A percentile compares a stretch with the other conserved stretches of the same genome.
Conservation (phyloP, 2,113 vertebrate genomes). For the Bos indicus region DNA sequence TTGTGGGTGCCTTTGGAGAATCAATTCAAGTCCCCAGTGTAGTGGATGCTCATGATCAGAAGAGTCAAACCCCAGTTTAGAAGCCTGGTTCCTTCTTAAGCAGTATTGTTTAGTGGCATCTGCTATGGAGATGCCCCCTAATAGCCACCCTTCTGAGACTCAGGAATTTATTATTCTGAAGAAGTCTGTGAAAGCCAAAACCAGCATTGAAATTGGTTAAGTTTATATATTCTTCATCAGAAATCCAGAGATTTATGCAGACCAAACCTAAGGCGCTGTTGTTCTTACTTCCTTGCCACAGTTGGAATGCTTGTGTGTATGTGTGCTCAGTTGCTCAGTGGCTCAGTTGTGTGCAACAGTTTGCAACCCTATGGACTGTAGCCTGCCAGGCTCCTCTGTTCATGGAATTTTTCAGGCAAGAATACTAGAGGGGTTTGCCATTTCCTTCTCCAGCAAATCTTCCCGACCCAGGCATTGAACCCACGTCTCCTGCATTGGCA, state of each 20-base stretch:
- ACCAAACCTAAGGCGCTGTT: too few relatives aligned
- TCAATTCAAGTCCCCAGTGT: background rate
- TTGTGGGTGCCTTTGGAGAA: background rate
- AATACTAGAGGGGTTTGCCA: background rate
- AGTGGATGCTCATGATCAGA: background rate
- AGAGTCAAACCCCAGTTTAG: background rate
- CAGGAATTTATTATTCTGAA: constrained; percentile 41
- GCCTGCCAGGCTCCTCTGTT: background rate
- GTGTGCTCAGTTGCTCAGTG: background rate
- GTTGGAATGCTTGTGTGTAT: background rate
- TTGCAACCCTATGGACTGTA: background rate
- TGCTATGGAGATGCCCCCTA: background rate
- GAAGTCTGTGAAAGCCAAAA: background rate
- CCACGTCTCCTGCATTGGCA: background rate
- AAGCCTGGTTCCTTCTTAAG: constrained; percentile 17
- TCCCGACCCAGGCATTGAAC: background rate
- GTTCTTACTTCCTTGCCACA: background rate
- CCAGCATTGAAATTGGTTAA: background rate
- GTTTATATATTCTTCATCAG: background rate
- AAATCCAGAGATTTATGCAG: background rate
- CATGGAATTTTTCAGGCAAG: background rate
- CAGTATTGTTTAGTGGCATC: background rate
- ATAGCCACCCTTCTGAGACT: background rate
- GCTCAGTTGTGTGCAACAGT: background rate
- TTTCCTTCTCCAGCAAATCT: background rate